Base-by-base conservation (phyloP, 2,888 invertebrate species). In the Punctoribates punctum region DNA sequence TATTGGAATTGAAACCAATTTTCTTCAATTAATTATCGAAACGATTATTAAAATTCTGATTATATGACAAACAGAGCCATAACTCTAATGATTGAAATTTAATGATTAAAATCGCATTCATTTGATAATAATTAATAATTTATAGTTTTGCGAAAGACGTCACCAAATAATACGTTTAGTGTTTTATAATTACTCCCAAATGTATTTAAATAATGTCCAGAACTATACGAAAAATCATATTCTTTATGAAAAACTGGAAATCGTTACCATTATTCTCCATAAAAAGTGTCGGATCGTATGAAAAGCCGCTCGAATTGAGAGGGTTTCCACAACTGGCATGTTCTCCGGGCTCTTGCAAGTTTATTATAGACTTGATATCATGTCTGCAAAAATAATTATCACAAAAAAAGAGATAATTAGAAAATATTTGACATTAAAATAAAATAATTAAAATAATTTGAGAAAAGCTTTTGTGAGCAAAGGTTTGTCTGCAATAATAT, bases 251-350 rank as follows among this genome's bases (percentile, higher is more conserved):
- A 23, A 9, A 4, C 5, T 9, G 27, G 13, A 42, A 76, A 4
- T 75, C 87, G 90, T 86, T 85, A 93, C 94, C 90, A 81, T 90
- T 88, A 81, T 91, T 89, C 80, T 90, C 89, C 94, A 94, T 94
- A 83, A 94, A 92, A 72, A 88, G 84, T 79, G 89, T 88, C 0
- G 93, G 93, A 81, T 92, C 90, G 82, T 94, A 94, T 0, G 93
- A 90, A 85, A 94, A 94, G 4, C 93, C 94, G 9, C 90, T 90
- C 34, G 86, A 84, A 79, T 90, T 88, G 0, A 90, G 88, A 17
- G 82, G 81, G 17, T 88, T 89, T 0, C 94, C 94, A 83, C 94
- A 94, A 82, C 89, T 90, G n/a, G 90, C 88, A 84, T 94, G 94
- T 83, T 94, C 94, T 17, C 91, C 92, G 0, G 90, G 89, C 73